Evolutionary conservation across 2,113 vertebrate species (phyloP), one percentile per base, ranked within the genome.

Genomic region (Albula glossodonta): DNA sequence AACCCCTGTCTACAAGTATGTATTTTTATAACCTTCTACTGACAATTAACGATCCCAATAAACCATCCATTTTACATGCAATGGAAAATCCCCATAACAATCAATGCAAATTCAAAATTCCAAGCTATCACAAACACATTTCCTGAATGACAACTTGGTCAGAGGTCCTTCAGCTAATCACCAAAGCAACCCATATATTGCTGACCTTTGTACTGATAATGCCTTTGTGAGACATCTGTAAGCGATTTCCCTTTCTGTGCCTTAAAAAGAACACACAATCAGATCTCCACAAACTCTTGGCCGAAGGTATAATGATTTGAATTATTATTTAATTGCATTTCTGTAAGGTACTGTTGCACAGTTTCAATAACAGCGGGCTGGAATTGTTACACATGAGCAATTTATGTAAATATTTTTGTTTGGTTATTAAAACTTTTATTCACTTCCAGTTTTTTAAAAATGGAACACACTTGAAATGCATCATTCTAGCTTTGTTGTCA

Each of bases 181-280:
- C 51, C 15, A 19, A 48, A 41, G 31, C 31, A 41, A 41, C 31
- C 31, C 31, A 41, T 41, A 41, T 41, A 41, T 41, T 41, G 31
- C 50, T 84, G 93, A 91, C 89, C 88, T 91, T 91, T 89, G 92
- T 90, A 94, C 92, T 89, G 91, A 88, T 90, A 86, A 83, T 91
- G 88, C 90, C 92, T 94, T 91, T 91, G 92, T 92, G 87, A 91
- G 89, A 89, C 92, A 94, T 93, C 89, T 93, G 91, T 93, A 92
- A 93, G 89, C 90, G 90, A 93, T 88, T 92, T 87, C 70, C 9
- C 51, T 84, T 84, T 52, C 50, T 52, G 91, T 91, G 88, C 91
- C 90, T 92, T 74, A 93, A 93, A 90, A 90, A 87, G 92, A 90
- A 88, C 90, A 88, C 3, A 0, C 87, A 87, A 90, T 92, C 82